Conservation (phyloP, 2,113 vertebrate species). For the Syngnathus scovelli region DNA sequence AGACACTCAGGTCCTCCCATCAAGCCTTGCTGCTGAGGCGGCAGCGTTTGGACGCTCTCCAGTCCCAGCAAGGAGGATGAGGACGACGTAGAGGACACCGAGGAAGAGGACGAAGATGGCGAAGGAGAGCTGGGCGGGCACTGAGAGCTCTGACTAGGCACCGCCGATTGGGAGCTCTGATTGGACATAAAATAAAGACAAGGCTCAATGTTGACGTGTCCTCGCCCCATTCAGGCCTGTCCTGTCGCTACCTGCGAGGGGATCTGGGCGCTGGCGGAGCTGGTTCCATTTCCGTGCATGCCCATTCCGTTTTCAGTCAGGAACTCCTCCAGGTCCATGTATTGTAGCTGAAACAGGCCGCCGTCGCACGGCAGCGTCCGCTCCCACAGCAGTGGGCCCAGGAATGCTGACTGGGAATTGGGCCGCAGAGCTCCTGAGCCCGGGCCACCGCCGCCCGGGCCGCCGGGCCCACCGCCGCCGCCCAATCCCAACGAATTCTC, state of each 20-base stretch:
- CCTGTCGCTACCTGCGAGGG: constrained; percentile 57
- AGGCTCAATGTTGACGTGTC: neutral
- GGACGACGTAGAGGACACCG: constrained; percentile 72
- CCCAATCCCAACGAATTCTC: constrained; percentile 57
- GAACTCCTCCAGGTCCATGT: constrained; percentile 80
- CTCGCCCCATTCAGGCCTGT: neutral
- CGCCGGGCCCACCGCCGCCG: constrained; percentile 22
- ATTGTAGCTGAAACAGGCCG: constrained; percentile 76
- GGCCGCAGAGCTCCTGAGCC: constrained; percentile 53
- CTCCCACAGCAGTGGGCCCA: constrained; percentile 76
- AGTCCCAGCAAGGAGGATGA: constrained; percentile 72
- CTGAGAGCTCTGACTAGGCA: constrained; percentile 77
- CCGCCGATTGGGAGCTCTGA: constrained; percentile 71
- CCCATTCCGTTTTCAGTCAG: constrained; percentile 77
- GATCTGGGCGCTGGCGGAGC: constrained; percentile 69
- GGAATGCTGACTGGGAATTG: constrained; percentile 71
- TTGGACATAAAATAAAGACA: neutral
- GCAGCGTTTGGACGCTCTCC: constrained; percentile 64
- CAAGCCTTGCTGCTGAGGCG: constrained; percentile 56
- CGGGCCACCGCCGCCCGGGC: constrained; percentile 30
- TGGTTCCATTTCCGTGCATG: constrained; percentile 66
- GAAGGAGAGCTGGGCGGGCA: constrained; percentile 69
- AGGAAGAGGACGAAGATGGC: constrained; percentile 70
- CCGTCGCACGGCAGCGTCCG: constrained; percentile 73
- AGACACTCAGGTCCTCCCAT: constrained; percentile 70